Conservation (phyloP, 2,113 vertebrate genomes). For the Haemorhous mexicanus region DNA sequence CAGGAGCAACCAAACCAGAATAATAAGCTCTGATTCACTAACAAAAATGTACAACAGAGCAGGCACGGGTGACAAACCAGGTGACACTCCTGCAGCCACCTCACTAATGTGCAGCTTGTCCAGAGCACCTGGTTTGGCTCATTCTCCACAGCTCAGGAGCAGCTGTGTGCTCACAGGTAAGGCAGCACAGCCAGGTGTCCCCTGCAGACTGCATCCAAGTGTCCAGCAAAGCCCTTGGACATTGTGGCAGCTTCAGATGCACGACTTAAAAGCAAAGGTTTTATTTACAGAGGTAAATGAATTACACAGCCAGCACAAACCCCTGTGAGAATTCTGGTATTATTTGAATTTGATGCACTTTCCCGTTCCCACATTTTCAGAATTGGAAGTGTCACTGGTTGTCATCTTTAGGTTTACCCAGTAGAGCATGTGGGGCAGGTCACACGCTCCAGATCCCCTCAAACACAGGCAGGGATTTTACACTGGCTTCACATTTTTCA, state of each 20-base stretch:
- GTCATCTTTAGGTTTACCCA: conserved; percentile 41
- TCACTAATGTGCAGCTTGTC: background rate
- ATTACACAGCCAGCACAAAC: background rate
- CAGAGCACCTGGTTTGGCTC: background rate
- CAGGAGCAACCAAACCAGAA: background rate
- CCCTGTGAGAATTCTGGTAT: background rate
- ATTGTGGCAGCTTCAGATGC: background rate
- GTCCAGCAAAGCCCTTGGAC: background rate
- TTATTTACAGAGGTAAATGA: background rate
- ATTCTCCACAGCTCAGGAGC: background rate
- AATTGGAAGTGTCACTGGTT: background rate
- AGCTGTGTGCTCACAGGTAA: fast-evolving
- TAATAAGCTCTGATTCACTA: background rate
- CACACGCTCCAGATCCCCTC: background rate
- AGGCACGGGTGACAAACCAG: background rate
- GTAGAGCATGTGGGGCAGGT: background rate
- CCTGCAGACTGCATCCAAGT: background rate
- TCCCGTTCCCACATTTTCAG: background rate
- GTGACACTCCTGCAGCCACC: background rate
- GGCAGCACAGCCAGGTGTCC: background rate
- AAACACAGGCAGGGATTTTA: background rate
- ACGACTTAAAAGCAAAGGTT: background rate
- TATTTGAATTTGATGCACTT: background rate
- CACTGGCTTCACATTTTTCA: conserved; percentile 15
- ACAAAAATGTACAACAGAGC: background rate